Base-by-base conservation (phyloP, 2,888 invertebrate species). In the Smittia sp. region DNA sequence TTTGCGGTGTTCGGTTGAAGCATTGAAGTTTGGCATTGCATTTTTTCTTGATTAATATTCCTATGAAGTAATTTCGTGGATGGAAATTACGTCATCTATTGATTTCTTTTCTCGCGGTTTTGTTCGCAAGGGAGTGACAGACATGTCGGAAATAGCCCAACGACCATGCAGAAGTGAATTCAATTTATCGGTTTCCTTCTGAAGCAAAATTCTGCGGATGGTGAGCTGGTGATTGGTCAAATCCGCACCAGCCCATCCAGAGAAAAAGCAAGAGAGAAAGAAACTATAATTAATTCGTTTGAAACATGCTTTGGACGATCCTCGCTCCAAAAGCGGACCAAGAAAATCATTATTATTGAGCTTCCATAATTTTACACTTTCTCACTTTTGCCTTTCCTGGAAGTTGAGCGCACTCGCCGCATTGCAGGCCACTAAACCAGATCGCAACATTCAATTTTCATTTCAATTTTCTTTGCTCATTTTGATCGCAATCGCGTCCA, bases 381-480 rank as follows among this genome's bases (percentile, higher is more conserved):
- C 69, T 69, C 69, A 69, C 52, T 52, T 67, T 67, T 52, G 3
- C 52, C 69, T 41, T 69, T 69, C 69, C 20, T 69, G 54, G 69
- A 69, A 54, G 54, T 54, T 20, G 58, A 18, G 66, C 66, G 38
- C 22, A 39, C 20, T 39, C 39, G 46, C 9, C 22, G 41, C 18
- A 52, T 52, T 52, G 52, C 69, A 52, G 52, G 69, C 69, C 54
- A 69, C 69, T 69, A 69, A 69, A 52, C 69, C 69, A 69, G 69
- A 69, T 69, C 41, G 54, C 69, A 27, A 3, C 6, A 46, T 46
- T 32, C 32, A n/a, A 58, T 18, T 58, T 58, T 46, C 46, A 46
- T 66, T 66, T 66, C 32, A 46, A 46, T n/a, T 15, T 46, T 46
- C 46, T 46, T 46, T n/a, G 58, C 18, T 58, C 20, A n/a, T 52